A percentile compares a stretch with the other conserved stretches of the same genome.
phyloP scores from a whole-genome alignment of 2,888 invertebrate genomes.

The Scaptomyza caliginosa region DNA sequence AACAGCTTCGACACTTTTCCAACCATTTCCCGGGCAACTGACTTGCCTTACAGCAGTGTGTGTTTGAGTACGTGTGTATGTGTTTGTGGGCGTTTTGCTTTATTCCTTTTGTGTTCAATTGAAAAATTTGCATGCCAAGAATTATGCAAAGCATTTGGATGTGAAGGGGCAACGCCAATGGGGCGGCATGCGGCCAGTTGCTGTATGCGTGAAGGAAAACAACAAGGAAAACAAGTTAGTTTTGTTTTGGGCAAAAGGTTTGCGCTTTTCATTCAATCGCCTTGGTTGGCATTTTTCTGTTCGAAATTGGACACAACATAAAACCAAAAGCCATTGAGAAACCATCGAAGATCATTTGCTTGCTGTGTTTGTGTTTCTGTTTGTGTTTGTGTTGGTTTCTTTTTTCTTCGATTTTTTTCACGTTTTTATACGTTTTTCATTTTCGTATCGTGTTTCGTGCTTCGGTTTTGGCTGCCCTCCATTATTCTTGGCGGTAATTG shows the following conservation, averaged over 20 bases:
- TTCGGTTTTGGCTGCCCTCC: constrained; percentile 46
- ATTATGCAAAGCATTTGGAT: constrained; percentile 68
- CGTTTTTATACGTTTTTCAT: constrained; percentile 49
- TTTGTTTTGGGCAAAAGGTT: constrained; percentile 56
- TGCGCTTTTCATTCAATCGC: constrained; percentile 49
- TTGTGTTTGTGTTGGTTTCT: constrained; percentile 15
- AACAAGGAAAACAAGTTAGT: constrained; percentile 54
- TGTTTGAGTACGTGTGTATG: constrained; percentile 26
- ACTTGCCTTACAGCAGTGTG: constrained; percentile 41
- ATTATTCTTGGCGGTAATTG: constrained; percentile 79
- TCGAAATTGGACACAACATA: constrained; percentile 42
- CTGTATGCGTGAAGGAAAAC: constrained; percentile 53
- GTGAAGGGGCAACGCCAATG: background rate
- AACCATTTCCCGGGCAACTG: constrained; percentile 63
- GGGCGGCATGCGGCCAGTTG: constrained; percentile 20
- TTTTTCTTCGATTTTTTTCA: constrained; percentile 6
- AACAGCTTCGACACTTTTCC: constrained; percentile 70
- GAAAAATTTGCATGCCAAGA: constrained; percentile 79
- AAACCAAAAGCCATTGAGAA: constrained; percentile 49
- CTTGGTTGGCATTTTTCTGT: constrained; percentile 27
- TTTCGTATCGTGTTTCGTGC: constrained; percentile 46
- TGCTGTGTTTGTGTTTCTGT: background rate
- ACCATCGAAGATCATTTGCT: constrained; percentile 69
- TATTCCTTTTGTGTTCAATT: constrained; percentile 71
- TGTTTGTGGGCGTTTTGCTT: constrained; percentile 62